These are phyloP conservation scores for Monoplex corrugatus DNA, from an alignment of 2,888 invertebrate species.

Conservation along the genomic window DNA sequence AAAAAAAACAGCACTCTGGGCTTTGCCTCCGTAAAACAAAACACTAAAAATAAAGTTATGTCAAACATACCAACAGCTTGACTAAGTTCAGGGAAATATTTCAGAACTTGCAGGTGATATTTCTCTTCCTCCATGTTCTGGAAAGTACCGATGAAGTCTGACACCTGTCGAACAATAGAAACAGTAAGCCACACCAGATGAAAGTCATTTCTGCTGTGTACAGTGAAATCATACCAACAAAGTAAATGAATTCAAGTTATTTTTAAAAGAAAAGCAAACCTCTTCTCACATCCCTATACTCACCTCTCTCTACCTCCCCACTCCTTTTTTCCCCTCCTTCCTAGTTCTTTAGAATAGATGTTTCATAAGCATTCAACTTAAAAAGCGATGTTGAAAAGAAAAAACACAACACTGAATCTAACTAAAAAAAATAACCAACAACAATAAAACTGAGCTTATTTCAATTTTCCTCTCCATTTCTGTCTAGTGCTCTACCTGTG, in stretches of 20 bases:
- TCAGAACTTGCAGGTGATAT: conserved; percentile 77
- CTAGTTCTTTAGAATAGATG: too few species aligned
- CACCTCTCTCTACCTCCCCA: too few species aligned
- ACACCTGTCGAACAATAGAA: conserved; percentile 70
- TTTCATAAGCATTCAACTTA: too few species aligned
- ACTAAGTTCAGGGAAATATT: conserved; percentile 79
- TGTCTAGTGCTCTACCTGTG: too few species aligned
- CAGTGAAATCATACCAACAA: background rate
- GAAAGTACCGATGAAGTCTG: conserved; percentile 80
- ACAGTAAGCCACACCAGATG: background rate
- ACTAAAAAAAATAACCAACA: too few species aligned
- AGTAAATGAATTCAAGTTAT: background rate
- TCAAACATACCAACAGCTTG: conserved; percentile 76
- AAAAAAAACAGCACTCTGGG: background rate
- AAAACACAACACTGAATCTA: too few species aligned
- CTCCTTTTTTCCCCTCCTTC: too few species aligned
- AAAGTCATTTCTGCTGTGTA: background rate
- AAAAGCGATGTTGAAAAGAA: too few species aligned
- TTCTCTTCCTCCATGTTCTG: conserved; percentile 79
- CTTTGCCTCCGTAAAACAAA: background rate
- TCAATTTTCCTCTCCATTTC: too few species aligned
- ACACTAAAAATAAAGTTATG: background rate
- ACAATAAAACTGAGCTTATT: too few species aligned
- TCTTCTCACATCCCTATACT: too few species aligned
- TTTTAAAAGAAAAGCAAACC: too few species aligned